Base-by-base conservation (phyloP, 2,797 vertebrate species). In the Helicolenus hilgendorfi region DNA sequence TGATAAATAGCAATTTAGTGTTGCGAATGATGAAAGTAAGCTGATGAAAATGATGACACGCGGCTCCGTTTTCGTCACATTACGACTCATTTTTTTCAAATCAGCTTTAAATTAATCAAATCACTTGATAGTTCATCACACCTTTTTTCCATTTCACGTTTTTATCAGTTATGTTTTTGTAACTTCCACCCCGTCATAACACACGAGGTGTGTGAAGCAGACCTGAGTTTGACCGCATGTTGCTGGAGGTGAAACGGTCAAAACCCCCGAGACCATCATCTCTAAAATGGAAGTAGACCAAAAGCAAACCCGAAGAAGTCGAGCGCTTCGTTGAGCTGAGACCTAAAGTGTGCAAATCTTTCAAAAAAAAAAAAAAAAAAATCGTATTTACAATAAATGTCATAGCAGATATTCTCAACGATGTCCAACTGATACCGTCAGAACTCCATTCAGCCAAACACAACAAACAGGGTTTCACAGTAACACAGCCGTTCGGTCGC, bases 291-390 rank as follows among this genome's bases (percentile, higher is more conserved):
- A 49, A 74, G 18, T 29, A n/a, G 22, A 27, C 27, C 41, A 70
- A 56, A 74, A 6, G 11, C 5, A 45, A 11, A 45, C 49, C 65
- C 31, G 33, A 29, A 41, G 11, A 68, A 1, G 59, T 65, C 15
- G 38, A 63, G 45, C 4, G 35, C 15, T 74, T 76, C 6, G 38
- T 18, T 38, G 33, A 29, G 49, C 45, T 26, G 31, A 26, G 26
- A 58, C 31, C 26, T 49, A 18, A 75, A 26, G 11, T 60, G 74
- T 58, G 36, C 55, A 83, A 80, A 74, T 74, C 53, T 58, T 65
- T 65, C 49, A 20, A n/a, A n/a, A 74, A 45, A 64, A 20, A 62
- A 20, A 15, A 20, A 26, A 73, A 53, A 2, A 0, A 56, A 62
- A 22, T 65, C 45, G 7, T 62, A 64, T 72, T 59, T 49, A 65